These are phyloP conservation scores for Puffinus mauretanicus DNA, from an alignment of 2,113 vertebrate genomes.

Conservation along the genomic window DNA sequence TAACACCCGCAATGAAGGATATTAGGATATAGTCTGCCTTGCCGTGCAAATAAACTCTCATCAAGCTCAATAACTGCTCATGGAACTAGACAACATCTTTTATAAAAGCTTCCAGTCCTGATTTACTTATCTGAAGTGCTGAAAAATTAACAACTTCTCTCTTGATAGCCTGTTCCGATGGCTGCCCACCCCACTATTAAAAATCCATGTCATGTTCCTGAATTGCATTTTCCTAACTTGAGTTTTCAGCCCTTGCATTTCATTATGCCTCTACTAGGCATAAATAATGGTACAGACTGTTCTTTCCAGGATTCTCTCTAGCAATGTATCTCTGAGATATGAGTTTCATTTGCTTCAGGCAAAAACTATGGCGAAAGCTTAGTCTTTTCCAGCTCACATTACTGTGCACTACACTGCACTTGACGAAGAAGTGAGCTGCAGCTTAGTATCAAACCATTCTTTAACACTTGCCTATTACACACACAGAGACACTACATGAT, in stretches of 20 bases:
- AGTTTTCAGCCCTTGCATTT: not conserved
- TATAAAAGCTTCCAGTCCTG: not conserved
- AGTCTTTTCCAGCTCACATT: not conserved
- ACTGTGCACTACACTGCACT: not conserved
- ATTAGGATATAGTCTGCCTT: not conserved
- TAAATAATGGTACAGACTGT: not conserved
- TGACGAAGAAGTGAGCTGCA: accelerated
- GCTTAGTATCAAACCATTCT: not conserved
- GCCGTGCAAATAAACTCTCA: not conserved
- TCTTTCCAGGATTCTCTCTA: not conserved
- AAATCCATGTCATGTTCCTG: not conserved
- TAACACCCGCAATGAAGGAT: not conserved
- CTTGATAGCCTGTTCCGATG: not conserved
- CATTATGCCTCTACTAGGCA: not conserved
- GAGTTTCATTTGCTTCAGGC: not conserved
- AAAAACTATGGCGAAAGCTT: not conserved
- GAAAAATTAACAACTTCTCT: not conserved
- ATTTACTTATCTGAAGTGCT: not conserved
- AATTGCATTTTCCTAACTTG: not conserved
- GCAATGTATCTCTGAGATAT: not conserved
- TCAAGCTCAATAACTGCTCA: not conserved
- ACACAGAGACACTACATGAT: not conserved
- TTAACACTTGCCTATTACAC: not conserved
- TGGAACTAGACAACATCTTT: not conserved
- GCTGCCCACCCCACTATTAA: not conserved